Evolutionary conservation across 2,888 invertebrate genomes (phyloP), one percentile per base, ranked within the genome.

Genomic region (Strigamia crassipes): DNA sequence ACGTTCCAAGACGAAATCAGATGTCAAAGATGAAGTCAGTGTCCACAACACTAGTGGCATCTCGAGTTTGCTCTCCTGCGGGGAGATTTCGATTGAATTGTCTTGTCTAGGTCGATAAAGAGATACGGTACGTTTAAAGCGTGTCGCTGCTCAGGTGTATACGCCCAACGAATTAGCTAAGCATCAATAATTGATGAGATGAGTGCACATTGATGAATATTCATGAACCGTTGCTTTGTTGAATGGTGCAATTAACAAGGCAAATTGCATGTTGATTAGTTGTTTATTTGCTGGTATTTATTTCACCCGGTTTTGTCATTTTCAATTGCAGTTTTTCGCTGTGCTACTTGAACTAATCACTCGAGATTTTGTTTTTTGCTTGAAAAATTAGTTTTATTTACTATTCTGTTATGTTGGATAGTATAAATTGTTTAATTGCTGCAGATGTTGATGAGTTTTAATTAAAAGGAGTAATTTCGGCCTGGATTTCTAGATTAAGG

Each of bases 11-110:
- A n/a, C 51, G 51, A 51, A 51, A 51, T 51, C 51, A 51, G 51
- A 51, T 51, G 51, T 51, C 51, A 51, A 51, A 51, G 51, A 51
- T 51, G 51, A 51, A 51, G 51, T 51, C 51, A 51, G n/a, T 51
- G 51, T 51, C 51, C 51, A 51, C 51, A 51, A 51, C 51, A 51
- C 51, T n/a, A 51, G 51, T 51, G 51, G 51, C 51, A 51, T 51
- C 51, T 51, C 51, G 51, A 51, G n/a, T 51, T 51, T 51, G 51
- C 51, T 51, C 51, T 51, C 51, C 3, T 51, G 51, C n/a, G 51
- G 51, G 51, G 8, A n/a, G 51, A 51, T 15, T 51, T 51, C 51
- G 51, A 51, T 51, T 51, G 51, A 51, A 51, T 51, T 51, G 51
- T 51, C 15, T 9, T 51, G 51, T 51, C 51, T 51, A 51, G 51